phyloP scores from a whole-genome alignment of 2,113 vertebrate species.

The Coturnix japonica region DNA sequence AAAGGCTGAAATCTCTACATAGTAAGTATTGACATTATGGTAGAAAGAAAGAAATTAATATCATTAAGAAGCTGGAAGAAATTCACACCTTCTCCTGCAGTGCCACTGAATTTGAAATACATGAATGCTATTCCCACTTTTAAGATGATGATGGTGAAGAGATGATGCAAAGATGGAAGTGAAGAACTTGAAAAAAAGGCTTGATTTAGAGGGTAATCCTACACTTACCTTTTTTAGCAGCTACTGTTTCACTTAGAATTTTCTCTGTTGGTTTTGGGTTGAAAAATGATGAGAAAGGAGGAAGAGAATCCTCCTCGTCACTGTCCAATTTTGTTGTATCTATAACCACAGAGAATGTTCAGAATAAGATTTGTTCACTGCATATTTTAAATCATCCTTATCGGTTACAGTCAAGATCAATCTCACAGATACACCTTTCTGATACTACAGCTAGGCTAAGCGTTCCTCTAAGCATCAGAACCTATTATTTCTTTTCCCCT shows the following conservation, averaged over 20 bases:
- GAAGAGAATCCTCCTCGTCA: slow-evolving; percentile 84
- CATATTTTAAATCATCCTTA: not conserved
- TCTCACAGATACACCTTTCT: not conserved
- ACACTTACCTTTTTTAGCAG: slow-evolving; percentile 89
- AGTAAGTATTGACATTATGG: not conserved
- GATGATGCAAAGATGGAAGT: not conserved
- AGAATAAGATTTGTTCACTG: not conserved
- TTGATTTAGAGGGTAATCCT: not conserved
- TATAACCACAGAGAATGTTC: slow-evolving; percentile 67
- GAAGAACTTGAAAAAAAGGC: not conserved
- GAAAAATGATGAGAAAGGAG: slow-evolving; percentile 88
- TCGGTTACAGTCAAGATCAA: not conserved
- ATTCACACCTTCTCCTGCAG: not conserved
- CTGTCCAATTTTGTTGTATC: slow-evolving; percentile 91
- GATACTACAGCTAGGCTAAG: not conserved
- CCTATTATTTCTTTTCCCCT: not conserved
- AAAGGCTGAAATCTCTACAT: fast-evolving
- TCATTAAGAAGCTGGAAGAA: not conserved
- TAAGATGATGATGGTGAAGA: not conserved
- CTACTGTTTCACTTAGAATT: slow-evolving; percentile 79
- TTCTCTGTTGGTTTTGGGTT: slow-evolving; percentile 87
- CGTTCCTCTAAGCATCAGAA: not conserved
- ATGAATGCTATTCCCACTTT: not conserved
- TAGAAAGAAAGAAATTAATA: not conserved
- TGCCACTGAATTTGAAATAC: not conserved